Base-by-base conservation (phyloP, 2,888 invertebrate genomes). In the Aradus depressus region DNA sequence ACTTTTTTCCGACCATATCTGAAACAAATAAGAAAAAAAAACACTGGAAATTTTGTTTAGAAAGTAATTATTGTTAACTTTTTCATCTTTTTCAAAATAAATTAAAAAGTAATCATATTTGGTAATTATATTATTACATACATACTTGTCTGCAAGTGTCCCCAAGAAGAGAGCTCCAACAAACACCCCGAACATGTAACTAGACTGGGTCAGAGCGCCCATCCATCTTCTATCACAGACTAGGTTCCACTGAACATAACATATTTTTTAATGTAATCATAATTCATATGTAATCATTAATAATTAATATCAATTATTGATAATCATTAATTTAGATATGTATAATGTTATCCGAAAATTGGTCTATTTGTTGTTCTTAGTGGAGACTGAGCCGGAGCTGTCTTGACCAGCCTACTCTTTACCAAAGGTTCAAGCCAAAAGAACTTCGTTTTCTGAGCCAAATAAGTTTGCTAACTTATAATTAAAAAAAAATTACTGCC, bases 141-240 rank as follows among this genome's bases (percentile, higher is more conserved):
- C 60, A 61, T 63, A 75, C 67, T 77, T 82, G 63, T 89, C 89
- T 2, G 88, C 87, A 62, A 87, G 67, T 50, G 80, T 77, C 10
- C 89, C 89, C 21, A 88, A 71, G 0, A 77, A 74, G 0, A 88
- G 77, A 0, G 88, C 86, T 0, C 88, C 89, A 0, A 77, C 71
- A 58, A 89, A 80, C 3, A 86, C 86, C 5, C 89, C 89, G 62
- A 87, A 72, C 89, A 90, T 89, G 64, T 81, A 84, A 38, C 74
- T 64, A 3, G 83, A 79, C 64, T 89, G 88, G 0, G 85, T 81
- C 18, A 85, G 65, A 1, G 88, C 81, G 2, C 84, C 83, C 78
- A 81, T 81, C 87, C 87, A 89, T 57, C 85, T 72, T 53, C 74
- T 70, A 57, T 80, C 76, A 64, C 90, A 90, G 1, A 89, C 84